These are phyloP conservation scores for Aphaenogaster floridana DNA, from an alignment of 1,140 invertebrate genomes.

Conservation along the genomic window DNA sequence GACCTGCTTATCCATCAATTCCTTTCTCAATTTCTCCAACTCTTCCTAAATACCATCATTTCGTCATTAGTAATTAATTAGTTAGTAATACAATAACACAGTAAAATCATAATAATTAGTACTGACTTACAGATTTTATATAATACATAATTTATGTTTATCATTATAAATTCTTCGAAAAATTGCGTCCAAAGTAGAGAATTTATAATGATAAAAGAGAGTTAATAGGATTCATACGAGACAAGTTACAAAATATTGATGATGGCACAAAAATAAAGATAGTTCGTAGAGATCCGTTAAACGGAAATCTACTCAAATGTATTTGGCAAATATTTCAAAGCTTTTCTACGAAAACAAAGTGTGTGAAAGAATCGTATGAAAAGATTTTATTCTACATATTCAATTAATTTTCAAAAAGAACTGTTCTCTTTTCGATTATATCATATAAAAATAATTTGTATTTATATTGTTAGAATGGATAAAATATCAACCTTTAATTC, in stretches of 20 bases:
- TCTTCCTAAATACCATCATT: constrained; percentile 88
- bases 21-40: constrained; percentile 92
- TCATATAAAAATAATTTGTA: neutral
- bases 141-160: constrained; percentile 16
- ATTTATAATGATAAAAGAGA: neutral
- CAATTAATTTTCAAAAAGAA: neutral
- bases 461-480: neutral
- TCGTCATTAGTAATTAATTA: neutral
- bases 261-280: constrained; percentile 24
- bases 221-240: neutral
- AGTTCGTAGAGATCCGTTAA: neutral
- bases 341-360: neutral
- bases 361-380: neutral
- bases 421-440: neutral
- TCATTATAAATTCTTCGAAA: neutral
- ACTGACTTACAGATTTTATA: neutral
- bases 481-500: constrained; percentile 90
- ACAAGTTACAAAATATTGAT: neutral
- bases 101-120: constrained; percentile 21
- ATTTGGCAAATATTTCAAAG: neutral
- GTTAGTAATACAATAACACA: neutral
- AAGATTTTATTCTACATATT: neutral
- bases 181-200: neutral
- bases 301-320: neutral
- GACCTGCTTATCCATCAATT: constrained; percentile 93